Evolutionary conservation across 2,797 vertebrate genomes (phyloP).

Genomic region (Staurois parvus): DNA sequence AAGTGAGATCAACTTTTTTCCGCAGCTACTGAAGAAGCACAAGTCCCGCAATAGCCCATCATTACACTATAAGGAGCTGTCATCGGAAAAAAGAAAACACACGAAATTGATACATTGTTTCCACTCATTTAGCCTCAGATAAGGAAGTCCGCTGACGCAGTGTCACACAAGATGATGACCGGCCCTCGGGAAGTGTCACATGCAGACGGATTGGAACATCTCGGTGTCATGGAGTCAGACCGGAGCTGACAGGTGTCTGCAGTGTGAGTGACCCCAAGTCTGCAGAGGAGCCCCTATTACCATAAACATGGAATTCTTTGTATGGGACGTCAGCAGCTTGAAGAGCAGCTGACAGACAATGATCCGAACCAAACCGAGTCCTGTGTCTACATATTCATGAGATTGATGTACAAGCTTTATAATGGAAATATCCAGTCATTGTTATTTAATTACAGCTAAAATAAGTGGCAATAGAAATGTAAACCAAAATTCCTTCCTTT

Average conservation of each 20-base stretch:
- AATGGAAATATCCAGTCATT: background rate
- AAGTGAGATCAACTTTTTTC: no score
- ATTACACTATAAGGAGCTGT: background rate
- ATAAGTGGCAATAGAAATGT: no score
- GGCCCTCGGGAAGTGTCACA: background rate
- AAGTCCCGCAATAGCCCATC: no score
- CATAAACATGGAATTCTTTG: constrained; percentile 17
- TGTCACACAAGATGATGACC: background rate
- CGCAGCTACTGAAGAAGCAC: no score
- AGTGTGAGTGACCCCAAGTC: constrained; percentile 11
- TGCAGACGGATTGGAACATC: background rate
- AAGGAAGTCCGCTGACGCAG: background rate
- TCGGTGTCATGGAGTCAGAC: constrained; percentile 1
- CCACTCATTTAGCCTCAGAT: constrained; percentile 11
- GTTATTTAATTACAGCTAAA: no score
- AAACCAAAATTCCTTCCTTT: no score
- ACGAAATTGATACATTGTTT: background rate
- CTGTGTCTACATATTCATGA: background rate
- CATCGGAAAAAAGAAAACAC: background rate
- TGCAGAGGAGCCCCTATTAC: background rate
- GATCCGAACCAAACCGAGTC: background rate
- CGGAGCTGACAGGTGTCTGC: constrained; percentile 29
- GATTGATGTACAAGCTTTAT: background rate
- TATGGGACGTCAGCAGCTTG: background rate
- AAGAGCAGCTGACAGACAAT: background rate